phyloP scores from a whole-genome alignment of 2,888 invertebrate species.

The Mesorhabditis spiculigera region DNA sequence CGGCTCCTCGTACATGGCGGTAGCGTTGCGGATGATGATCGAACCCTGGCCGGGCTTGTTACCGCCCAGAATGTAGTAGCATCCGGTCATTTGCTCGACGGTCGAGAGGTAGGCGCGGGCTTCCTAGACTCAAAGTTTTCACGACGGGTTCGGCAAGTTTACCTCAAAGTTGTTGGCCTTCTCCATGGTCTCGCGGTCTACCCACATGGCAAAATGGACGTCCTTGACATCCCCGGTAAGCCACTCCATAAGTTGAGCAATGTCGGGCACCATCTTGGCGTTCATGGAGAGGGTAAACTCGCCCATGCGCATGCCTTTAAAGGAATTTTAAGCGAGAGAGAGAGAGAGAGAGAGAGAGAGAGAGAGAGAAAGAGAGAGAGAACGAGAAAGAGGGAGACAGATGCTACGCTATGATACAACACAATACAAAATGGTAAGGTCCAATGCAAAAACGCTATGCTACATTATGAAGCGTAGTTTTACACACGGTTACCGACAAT shows the following conservation, averaged over 20 bases:
- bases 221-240: conserved; percentile 29
- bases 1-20: conserved; percentile 31
- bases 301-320: conserved; percentile 38
- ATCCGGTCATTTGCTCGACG: conserved; percentile 35
- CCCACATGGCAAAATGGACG: conserved; percentile 44
- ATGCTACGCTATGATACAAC: no score
- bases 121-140: conserved; percentile 18
- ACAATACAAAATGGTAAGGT: no score
- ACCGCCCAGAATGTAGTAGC: conserved; percentile 38
- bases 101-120: conserved; percentile 33
- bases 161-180: conserved; percentile 29
- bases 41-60: conserved; percentile 30
- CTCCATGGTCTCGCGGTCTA: conserved; percentile 41
- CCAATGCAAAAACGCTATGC: no score
- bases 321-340: background rate
- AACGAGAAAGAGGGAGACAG: no score
- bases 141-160: conserved; percentile 8
- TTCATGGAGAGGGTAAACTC: conserved; percentile 46
- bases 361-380: no score
- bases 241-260: conserved; percentile 34
- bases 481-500: no score
- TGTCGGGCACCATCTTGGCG: conserved; percentile 39
- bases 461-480: no score
- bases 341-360: background rate
- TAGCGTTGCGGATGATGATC: conserved; percentile 39